Percentiles rank a stretch among this genome's conserved stretches.
Evolutionary conservation across 2,888 invertebrate genomes (phyloP).

Genomic region (Apodemia duryi): DNA sequence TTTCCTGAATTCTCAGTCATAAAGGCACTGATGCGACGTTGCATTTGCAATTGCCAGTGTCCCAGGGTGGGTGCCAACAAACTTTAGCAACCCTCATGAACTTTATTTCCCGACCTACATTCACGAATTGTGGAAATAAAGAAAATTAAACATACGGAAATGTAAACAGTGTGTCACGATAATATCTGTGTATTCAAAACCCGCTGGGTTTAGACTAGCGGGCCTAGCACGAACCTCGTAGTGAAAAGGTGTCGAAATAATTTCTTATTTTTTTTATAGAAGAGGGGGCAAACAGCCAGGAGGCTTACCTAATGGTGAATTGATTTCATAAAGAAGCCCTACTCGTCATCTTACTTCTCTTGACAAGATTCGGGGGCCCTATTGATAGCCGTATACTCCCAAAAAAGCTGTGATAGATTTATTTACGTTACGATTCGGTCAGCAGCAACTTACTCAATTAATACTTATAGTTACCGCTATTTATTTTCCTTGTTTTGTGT

Average conservation of each 20-base stretch:
- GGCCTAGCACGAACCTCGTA: background rate
- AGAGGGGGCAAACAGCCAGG: no score
- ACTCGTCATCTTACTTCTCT: no score
- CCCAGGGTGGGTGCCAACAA: slow-evolving; percentile 51
- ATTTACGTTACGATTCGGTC: no score
- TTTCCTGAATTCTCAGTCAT: slow-evolving; percentile 44
- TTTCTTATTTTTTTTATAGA: background rate
- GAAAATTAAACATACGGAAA: slow-evolving; percentile 21
- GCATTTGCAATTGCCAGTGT: slow-evolving; percentile 47
- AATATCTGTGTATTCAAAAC: slow-evolving; percentile 13
- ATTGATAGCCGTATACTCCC: no score
- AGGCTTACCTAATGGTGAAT: no score
- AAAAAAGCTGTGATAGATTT: no score
- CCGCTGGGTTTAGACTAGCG: slow-evolving; percentile 2
- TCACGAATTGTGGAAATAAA: slow-evolving; percentile 21
- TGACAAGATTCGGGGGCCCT: no score
- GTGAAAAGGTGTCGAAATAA: background rate
- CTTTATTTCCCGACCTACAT: slow-evolving; percentile 36
- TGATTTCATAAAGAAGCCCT: no score
- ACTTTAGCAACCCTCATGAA: slow-evolving; percentile 39
- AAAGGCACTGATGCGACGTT: slow-evolving; percentile 49
- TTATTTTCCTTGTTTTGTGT: no score
- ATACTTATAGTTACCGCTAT: no score
- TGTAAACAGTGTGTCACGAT: slow-evolving; percentile 14
- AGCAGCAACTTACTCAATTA: no score